These are phyloP conservation scores for Pangasianodon hypophthalmus DNA, from an alignment of 2,113 vertebrate genomes.

Conservation along the genomic window DNA sequence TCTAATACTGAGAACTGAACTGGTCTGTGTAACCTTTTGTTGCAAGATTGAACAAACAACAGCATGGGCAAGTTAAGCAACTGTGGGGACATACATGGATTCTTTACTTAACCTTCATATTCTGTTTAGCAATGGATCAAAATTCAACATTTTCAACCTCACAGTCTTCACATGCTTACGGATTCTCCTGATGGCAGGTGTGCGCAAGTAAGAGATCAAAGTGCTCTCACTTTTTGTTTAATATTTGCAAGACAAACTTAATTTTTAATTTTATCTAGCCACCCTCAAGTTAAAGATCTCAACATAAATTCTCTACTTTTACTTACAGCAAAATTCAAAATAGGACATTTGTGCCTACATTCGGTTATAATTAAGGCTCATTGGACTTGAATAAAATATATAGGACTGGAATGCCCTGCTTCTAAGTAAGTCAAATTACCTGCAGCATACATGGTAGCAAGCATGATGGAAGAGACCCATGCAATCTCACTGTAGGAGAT, in stretches of 20 bases:
- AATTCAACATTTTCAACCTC: neutral
- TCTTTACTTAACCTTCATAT: constrained; percentile 9
- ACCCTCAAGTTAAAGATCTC: neutral
- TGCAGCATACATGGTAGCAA: constrained; percentile 79
- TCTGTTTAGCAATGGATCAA: neutral
- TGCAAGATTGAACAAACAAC: neutral
- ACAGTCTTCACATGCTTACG: neutral
- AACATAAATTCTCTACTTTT: neutral
- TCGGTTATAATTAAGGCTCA: neutral
- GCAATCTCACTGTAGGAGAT: constrained; percentile 80
- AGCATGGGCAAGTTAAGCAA: constrained; percentile 7
- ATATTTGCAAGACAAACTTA: neutral
- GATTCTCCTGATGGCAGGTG: neutral
- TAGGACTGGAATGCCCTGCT: neutral
- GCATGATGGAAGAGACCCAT: constrained; percentile 81
- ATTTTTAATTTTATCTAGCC: neutral
- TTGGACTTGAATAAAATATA: neutral
- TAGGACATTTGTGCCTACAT: neutral
- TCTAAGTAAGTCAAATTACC: constrained; percentile 64
- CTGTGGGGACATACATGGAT: neutral
- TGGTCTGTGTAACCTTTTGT: neutral
- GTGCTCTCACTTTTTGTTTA: neutral
- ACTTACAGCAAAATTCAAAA: neutral
- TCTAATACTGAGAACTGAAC: neutral
- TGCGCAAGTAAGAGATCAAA: neutral